phyloP scores from a whole-genome alignment of 2,113 vertebrate genomes.

The Naja naja region DNA sequence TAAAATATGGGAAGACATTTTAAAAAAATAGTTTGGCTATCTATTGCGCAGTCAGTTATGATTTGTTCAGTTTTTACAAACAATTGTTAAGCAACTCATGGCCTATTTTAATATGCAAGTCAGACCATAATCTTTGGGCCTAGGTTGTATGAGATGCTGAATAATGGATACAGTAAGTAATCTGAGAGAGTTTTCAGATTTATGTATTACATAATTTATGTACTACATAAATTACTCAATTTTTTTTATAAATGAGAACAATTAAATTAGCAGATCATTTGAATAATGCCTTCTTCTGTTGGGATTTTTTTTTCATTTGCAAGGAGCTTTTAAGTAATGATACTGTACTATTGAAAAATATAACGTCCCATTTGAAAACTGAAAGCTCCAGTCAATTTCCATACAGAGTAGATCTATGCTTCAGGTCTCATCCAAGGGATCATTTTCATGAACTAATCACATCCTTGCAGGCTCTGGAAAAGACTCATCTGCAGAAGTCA shows the following conservation, averaged over 20 bases:
- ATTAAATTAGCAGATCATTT: background rate
- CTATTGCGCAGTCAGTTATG: background rate
- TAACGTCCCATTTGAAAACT: background rate
- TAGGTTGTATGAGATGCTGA: background rate
- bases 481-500: background rate
- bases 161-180: background rate
- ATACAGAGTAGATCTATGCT: background rate
- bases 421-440: background rate
- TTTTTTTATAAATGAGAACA: background rate
- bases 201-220: background rate
- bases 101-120: background rate
- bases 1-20: background rate
- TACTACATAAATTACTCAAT: background rate
- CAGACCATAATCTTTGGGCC: background rate
- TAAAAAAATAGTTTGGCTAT: background rate
- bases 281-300: too few relatives aligned
- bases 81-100: background rate
- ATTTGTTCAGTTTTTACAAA: background rate
- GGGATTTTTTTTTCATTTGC: background rate
- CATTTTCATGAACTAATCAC: background rate
- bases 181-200: background rate
- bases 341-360: background rate
- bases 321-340: background rate
- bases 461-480: background rate
- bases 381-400: background rate